Evolutionary conservation across 1,140 invertebrate genomes (phyloP).

Genomic region (Eubasilissa regina): DNA sequence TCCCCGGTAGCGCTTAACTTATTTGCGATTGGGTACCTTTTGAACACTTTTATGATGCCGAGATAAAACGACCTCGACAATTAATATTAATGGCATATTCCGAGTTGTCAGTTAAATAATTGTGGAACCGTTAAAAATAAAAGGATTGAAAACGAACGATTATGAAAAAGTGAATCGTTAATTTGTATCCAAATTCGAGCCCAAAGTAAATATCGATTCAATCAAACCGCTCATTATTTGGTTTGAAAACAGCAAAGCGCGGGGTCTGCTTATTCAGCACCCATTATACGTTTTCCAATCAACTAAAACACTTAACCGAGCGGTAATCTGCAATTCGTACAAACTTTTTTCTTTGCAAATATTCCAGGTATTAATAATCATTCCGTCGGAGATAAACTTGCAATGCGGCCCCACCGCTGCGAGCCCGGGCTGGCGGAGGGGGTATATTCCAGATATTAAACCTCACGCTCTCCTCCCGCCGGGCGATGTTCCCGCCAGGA

Average conservation of each 20-base stretch:
- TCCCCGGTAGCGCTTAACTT: too few species aligned
- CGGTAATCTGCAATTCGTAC: neutral
- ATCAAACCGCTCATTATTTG: slow-evolving; percentile 27
- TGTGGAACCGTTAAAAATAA: slow-evolving; percentile 4
- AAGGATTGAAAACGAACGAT: neutral
- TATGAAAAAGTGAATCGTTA: neutral
- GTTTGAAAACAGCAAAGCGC: slow-evolving; percentile 12
- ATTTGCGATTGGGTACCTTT: too few species aligned
- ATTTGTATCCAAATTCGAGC: slow-evolving; percentile 17
- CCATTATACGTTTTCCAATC: slow-evolving; percentile 40
- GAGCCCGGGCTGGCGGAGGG: neutral
- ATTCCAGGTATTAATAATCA: slow-evolving; percentile 31
- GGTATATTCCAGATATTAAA: slow-evolving; percentile 53
- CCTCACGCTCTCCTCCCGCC: slow-evolving; percentile 28
- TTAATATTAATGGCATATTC: too few species aligned
- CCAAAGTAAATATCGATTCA: slow-evolving; percentile 13
- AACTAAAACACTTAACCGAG: slow-evolving; percentile 26
- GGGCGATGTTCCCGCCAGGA: slow-evolving; percentile 43
- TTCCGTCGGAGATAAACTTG: slow-evolving; percentile 13
- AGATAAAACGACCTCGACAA: too few species aligned
- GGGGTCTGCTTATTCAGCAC: slow-evolving; percentile 10
- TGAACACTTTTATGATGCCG: too few species aligned
- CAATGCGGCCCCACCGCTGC: neutral
- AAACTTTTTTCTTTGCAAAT: slow-evolving; percentile 21
- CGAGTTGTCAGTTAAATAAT: too few species aligned